These are phyloP conservation scores for Nephrocerus scutellatus DNA, from an alignment of 2,888 invertebrate genomes.

Conservation along the genomic window DNA sequence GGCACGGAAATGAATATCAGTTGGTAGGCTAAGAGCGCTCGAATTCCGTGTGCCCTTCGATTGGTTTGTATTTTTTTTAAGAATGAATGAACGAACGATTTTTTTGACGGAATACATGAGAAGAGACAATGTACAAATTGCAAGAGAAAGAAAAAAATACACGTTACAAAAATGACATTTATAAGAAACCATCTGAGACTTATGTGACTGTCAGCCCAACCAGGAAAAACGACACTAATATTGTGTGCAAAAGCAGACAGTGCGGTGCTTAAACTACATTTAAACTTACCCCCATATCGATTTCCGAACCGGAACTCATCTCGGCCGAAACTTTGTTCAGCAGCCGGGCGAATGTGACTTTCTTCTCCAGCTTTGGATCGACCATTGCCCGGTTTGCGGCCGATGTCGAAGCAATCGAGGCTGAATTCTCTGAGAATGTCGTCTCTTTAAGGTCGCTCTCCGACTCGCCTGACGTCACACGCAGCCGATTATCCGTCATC, in stretches of 20 bases:
- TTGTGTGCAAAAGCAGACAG: no score
- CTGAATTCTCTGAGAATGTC: conserved; percentile 53
- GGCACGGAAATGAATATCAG: conserved; percentile 39
- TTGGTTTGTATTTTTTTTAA: no score
- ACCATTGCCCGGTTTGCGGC: conserved; percentile 52
- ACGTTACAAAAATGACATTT: no score
- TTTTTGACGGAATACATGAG: background rate
- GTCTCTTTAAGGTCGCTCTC: conserved; percentile 54
- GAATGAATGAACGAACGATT: no score
- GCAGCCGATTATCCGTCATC: conserved; percentile 58
- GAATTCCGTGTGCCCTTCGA: conserved; percentile 34
- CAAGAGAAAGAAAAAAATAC: no score
- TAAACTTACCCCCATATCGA: conserved; percentile 53
- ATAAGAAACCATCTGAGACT: no score
- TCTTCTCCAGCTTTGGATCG: conserved; percentile 68
- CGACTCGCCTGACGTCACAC: conserved; percentile 50
- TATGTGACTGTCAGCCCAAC: no score
- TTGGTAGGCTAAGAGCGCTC: conserved; percentile 39
- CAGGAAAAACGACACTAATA: no score
- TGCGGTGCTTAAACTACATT: no score
- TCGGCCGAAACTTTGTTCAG: conserved; percentile 69
- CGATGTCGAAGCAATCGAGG: conserved; percentile 42
- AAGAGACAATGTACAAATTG: background rate
- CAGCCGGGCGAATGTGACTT: conserved; percentile 68
- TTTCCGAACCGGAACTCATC: conserved; percentile 68